Conservation (phyloP, 2,113 vertebrate species). For the Eptatretus burgeri region DNA sequence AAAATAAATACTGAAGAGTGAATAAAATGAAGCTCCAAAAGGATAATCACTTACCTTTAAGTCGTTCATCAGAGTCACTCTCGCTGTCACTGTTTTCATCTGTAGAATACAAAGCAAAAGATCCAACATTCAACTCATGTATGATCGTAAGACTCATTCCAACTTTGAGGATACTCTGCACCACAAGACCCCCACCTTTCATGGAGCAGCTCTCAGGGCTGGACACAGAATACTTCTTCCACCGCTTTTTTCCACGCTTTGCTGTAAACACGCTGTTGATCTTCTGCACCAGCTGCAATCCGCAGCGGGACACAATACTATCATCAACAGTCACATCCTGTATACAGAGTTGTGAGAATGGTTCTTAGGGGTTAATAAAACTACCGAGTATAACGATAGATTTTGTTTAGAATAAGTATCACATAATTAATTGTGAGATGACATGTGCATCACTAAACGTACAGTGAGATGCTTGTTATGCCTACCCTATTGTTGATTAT, state of each 20-base stretch:
- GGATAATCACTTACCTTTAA: background rate
- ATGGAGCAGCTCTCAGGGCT: background rate
- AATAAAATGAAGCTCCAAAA: too few species aligned
- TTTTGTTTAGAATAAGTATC: too few species aligned
- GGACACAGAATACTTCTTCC: constrained; percentile 1
- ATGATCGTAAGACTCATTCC: too few species aligned
- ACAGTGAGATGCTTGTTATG: too few species aligned
- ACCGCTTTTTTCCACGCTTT: background rate
- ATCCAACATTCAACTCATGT: too few species aligned
- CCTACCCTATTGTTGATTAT: too few species aligned
- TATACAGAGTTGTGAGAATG: too few species aligned
- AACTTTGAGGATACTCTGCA: background rate
- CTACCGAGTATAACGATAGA: too few species aligned
- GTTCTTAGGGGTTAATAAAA: too few species aligned
- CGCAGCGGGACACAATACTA: too few species aligned
- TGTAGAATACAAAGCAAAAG: background rate
- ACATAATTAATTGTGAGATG: background rate
- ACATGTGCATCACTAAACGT: background rate
- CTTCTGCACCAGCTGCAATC: background rate
- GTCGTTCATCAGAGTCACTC: constrained; percentile 4
- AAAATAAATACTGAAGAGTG: too few species aligned
- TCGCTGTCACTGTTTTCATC: constrained; percentile 5
- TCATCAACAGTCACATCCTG: too few species aligned
- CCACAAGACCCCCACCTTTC: background rate
- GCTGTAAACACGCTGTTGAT: background rate